Conservation (phyloP, 2,113 vertebrate species). For the Clinocottus analis region DNA sequence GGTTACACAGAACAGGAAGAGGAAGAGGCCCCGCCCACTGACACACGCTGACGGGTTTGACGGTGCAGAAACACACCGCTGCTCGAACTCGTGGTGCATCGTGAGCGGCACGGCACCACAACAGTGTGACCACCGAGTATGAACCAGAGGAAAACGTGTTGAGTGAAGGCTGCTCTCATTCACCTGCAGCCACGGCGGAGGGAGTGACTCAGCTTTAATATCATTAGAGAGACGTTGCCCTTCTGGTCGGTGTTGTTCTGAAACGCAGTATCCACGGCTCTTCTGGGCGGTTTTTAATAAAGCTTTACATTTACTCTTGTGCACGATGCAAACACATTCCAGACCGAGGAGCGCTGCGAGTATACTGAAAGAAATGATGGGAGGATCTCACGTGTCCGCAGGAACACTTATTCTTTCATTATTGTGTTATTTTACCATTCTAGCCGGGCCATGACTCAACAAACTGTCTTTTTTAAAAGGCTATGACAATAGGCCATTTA, state of each 20-base stretch:
- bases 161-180: conserved; percentile 41
- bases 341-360: conserved; percentile 16
- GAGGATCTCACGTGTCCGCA: neutral
- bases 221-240: conserved; percentile 38
- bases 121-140: conserved; percentile 55
- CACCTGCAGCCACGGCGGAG: conserved; percentile 45
- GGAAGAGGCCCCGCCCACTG: conserved; percentile 6
- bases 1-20: neutral
- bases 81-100: conserved; percentile 18
- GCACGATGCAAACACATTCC: conserved; percentile 41
- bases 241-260: conserved; percentile 53
- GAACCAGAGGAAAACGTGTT: conserved; percentile 42
- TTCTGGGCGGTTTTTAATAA: conserved; percentile 57
- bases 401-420: neutral
- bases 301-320: conserved; percentile 45
- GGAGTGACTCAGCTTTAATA: conserved; percentile 62
- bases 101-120: conserved; percentile 34
- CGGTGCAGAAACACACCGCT: conserved; percentile 2
- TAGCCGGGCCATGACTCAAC: neutral
- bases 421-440: conserved; percentile 1
- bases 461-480: too few species aligned
- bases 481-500: too few species aligned
- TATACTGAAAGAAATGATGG: conserved; percentile 15
- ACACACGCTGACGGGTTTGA: conserved; percentile 22
- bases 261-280: conserved; percentile 48